Base-by-base conservation (phyloP, 2,797 vertebrate genomes). In the Muraenolepis orangiensis region DNA sequence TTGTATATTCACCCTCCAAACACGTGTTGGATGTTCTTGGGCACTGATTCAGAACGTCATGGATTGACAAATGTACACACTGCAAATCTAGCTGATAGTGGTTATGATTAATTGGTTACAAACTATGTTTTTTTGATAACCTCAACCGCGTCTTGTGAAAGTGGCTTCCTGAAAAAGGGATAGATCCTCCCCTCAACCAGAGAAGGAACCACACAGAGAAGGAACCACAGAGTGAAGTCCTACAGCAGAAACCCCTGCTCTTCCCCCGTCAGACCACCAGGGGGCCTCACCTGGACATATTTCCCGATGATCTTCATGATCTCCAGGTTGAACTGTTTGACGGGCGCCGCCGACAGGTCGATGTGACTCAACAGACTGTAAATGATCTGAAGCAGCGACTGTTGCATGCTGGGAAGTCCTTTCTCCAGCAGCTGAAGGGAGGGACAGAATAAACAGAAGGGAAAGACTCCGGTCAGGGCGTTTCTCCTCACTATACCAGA, bases 261-360 rank as follows among this genome's bases (percentile, higher is more conserved):
- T 61, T 64, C 10, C 26, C 26, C 57, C 57, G 23, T 64, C 57
- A 26, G 57, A 64, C 11, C 57, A 26, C n/a, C n/a, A 10, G 23
- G n/a, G 23, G 57, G 23, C 12, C 95, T 86, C 69, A 99, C 98
- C 96, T 99, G 98, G 40, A 99, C 96, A 69, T 99, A 99, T 95
- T 99, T 99, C 79, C 97, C 96, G 75, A 99, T 99, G 78, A 98
- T 93, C 89, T 99, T 99, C 92, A 99, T 99, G 89, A 99, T 98
- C 88, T 99, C 98, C 87, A 99, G 92, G 89, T 99, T 99, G 87
- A 99, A 99, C 91, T 98, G 96, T 81, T 99, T 99, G 78, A 96
- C 96, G 0, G 98, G 98, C 46, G 97, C 96, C 66, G 96, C 91
- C 8, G 97, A 97, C 11, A 99, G 92, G 88, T 99, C 98, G 72